Evolutionary conservation across 2,888 invertebrate species (phyloP).

Genomic region (Cinara cedri): DNA sequence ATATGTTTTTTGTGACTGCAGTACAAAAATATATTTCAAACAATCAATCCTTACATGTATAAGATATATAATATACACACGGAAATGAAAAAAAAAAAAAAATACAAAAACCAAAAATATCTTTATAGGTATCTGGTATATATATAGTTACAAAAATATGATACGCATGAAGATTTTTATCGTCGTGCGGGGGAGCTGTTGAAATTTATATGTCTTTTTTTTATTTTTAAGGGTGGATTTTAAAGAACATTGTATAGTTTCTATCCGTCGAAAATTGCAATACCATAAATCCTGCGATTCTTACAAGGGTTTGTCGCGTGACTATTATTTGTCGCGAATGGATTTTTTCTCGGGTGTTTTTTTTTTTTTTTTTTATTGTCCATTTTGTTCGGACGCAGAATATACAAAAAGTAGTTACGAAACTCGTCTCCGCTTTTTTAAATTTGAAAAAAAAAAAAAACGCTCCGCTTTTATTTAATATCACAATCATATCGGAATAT

Average conservation of each 20-base stretch:
- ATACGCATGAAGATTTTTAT: conserved; percentile 23
- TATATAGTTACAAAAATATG: background rate
- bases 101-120: no score
- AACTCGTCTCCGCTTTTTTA: background rate
- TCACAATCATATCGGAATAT: no score
- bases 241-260: conserved; percentile 23
- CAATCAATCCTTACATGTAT: no score
- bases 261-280: conserved; percentile 37
- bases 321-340: conserved; percentile 15
- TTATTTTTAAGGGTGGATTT: conserved; percentile 22
- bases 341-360: conserved; percentile 2
- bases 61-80: no score
- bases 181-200: background rate
- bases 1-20: no score
- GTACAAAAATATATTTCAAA: no score
- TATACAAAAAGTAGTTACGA: background rate
- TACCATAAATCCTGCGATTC: conserved; percentile 35
- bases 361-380: conserved; percentile 27
- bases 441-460: background rate
- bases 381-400: background rate
- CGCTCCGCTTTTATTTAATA: no score
- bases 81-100: no score
- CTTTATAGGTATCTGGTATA: no score
- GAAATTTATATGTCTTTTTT: conserved; percentile 41
- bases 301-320: background rate